Percentiles rank a stretch among this genome's conserved stretches.
Conservation (phyloP, 2,888 invertebrate species). For the Lamproptera curius region DNA sequence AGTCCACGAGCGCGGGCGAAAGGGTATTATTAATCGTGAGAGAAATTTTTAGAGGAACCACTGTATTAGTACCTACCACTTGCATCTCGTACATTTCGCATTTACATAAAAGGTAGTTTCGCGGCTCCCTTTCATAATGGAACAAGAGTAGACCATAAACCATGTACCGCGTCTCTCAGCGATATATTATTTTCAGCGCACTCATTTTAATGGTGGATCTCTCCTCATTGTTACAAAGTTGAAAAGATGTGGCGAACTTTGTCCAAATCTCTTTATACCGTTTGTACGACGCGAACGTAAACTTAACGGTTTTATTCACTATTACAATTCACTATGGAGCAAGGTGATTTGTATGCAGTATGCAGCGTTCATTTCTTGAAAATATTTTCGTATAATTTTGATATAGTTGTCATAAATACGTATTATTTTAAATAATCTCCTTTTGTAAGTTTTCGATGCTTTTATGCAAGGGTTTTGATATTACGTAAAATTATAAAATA, state of each 20-base stretch:
- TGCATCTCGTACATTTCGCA: constrained; percentile 19
- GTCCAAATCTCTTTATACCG: constrained; percentile 9
- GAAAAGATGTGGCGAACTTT: constrained; percentile 18
- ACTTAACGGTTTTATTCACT: neutral
- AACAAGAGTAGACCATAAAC: constrained; percentile 22
- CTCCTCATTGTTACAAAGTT: constrained; percentile 20
- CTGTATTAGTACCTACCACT: constrained; percentile 10
- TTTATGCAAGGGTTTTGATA: too few relatives aligned
- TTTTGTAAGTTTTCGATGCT: neutral
- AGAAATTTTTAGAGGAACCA: constrained; percentile 8
- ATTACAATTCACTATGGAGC: neutral
- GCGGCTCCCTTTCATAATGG: constrained; percentile 20
- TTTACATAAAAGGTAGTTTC: constrained; percentile 22
- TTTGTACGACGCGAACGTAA: neutral
- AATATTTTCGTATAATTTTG: neutral
- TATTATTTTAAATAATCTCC: neutral
- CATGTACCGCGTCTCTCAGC: constrained; percentile 16
- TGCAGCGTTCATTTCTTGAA: too few relatives aligned
- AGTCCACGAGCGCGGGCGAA: neutral
- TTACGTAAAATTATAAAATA: too few relatives aligned
- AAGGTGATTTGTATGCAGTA: constrained; percentile 1
- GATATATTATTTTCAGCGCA: constrained; percentile 18
- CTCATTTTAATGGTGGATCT: constrained; percentile 16
- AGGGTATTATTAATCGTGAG: constrained; percentile 3
- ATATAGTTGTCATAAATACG: neutral